Conservation (phyloP, 2,113 vertebrate genomes). For the Anolis sagrei region DNA sequence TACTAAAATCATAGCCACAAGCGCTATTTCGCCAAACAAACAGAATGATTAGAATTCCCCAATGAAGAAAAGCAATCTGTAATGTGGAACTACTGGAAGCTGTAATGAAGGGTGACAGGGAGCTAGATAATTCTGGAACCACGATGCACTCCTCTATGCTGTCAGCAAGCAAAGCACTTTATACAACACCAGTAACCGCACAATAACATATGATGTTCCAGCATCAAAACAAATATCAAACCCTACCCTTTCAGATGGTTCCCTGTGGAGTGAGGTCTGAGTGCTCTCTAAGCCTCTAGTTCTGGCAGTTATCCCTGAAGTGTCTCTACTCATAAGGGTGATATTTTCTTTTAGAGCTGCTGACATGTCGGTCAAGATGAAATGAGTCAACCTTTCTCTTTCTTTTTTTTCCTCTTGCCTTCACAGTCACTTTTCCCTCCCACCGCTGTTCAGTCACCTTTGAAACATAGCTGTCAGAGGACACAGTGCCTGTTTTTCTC, state of each 20-base stretch:
- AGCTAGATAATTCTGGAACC: neutral
- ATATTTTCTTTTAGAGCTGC: neutral
- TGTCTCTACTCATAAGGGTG: neutral
- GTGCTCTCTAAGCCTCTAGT: neutral
- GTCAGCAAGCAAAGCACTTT: neutral
- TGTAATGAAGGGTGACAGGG: neutral
- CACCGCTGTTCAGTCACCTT: neutral
- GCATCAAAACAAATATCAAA: neutral
- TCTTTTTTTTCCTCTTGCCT: neutral
- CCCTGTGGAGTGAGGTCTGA: slow-evolving; percentile 6
- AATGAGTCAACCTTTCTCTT: neutral
- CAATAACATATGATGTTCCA: neutral
- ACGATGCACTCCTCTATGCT: neutral
- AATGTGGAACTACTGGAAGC: neutral
- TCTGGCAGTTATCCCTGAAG: neutral
- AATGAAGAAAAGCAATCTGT: neutral
- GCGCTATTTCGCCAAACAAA: neutral
- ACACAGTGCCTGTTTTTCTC: neutral
- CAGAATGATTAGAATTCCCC: neutral
- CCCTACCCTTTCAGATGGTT: neutral
- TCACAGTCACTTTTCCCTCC: too few species aligned
- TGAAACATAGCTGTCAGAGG: neutral
- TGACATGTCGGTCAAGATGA: neutral
- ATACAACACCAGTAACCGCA: neutral
- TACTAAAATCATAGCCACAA: neutral